Evolutionary conservation across 92 coral and sea anemone genomes (phyloP), one percentile per base, ranked within the genome.

Genomic region (Umimayanthus kanabou): DNA sequence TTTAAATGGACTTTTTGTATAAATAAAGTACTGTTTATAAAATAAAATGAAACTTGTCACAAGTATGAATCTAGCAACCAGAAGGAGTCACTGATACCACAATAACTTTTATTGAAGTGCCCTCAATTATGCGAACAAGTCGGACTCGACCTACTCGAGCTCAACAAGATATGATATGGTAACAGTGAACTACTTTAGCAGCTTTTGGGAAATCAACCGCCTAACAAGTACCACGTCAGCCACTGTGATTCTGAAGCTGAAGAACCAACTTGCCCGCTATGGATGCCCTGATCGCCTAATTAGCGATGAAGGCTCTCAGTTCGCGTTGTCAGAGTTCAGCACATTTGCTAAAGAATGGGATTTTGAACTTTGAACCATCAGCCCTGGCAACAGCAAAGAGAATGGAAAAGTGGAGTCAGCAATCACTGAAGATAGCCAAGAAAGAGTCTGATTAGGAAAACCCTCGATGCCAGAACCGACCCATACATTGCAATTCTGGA

Each of bases 251-350:
- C 30, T 76, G 83, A 86, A 61, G 76, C 30, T 86, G 37, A 76
- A 86, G 82, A 39, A 28, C 33, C 83, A 86, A 23, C 39, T 86
- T 39, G 73, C 89, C 30, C 55, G 83, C 73, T 77, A 86, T 20
- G 89, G 89, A 18, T 25, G 75, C 80, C 89, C 89, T 11, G 83
- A 86, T 37, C 45, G 30, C 58, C 83, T 86, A 0, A 39, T 86
- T 16, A 76, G 82, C 65, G 33, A 37, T 69, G 47, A 80, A 1
- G 83, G 80, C 2, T 64, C 87, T 1, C 50, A 6, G 50, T 45
- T 45, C 9, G 1, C 0, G 1, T 45, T 9, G 5, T 45, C 50
- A 45, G 50, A 45, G 50, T 45, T 5, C 50, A 42, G 37, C 45
- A 42, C 45, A 42, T 42, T 42, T 42, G 45, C 81, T 20, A 39